These are phyloP conservation scores for Plotosus lineatus DNA, from an alignment of 2,113 vertebrate species.

Conservation along the genomic window DNA sequence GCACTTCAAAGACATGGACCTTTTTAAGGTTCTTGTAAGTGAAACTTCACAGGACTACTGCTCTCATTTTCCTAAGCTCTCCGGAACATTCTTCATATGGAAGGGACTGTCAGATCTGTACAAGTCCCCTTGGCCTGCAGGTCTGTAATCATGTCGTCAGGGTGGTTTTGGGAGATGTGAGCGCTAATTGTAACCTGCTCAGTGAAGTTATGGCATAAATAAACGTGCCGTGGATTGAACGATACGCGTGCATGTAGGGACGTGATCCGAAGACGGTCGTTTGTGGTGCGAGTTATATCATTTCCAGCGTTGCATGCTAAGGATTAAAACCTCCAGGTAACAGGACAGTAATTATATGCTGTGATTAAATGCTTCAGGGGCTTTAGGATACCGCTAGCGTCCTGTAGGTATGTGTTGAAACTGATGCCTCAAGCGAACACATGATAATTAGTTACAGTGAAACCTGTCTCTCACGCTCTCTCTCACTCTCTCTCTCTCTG, in stretches of 20 bases:
- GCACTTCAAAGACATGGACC: slow-evolving; percentile 48
- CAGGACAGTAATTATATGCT: slow-evolving; percentile 3
- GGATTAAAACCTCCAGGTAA: background rate
- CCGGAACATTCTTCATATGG: background rate
- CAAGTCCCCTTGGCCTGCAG: background rate
- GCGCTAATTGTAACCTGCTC: slow-evolving; percentile 22
- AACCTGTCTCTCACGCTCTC: background rate
- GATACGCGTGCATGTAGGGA: background rate
- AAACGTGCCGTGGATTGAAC: background rate
- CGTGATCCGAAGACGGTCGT: background rate
- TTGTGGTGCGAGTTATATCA: background rate
- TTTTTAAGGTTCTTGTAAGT: slow-evolving; percentile 49
- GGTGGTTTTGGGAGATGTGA: background rate
- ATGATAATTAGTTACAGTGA: background rate
- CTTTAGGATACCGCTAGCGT: background rate
- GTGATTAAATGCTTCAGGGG: background rate
- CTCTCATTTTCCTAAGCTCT: slow-evolving; percentile 25
- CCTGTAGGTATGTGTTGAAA: background rate
- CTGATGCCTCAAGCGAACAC: background rate
- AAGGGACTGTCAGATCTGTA: background rate
- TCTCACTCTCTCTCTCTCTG: no score
- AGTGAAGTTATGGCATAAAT: slow-evolving; percentile 5
- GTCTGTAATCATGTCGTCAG: slow-evolving; percentile 38
- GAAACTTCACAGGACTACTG: slow-evolving; percentile 45
- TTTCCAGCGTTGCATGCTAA: background rate